Base-by-base conservation (phyloP, 2,797 vertebrate genomes). In the Sebastes dallii region DNA sequence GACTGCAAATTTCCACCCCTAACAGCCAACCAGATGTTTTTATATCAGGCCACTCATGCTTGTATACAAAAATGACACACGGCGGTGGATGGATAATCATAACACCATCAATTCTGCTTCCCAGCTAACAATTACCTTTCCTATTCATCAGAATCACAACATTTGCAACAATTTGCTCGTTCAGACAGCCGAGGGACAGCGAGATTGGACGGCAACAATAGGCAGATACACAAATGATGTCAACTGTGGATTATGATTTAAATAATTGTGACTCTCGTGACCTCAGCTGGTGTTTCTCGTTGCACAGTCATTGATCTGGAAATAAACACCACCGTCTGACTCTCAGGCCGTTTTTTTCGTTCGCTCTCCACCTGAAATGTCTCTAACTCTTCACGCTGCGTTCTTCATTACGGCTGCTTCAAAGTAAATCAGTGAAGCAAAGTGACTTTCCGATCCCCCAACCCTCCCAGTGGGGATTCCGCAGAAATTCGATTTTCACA, bases 391-490 rank as follows among this genome's bases (percentile, higher is more conserved):
- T 79, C 70, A 32, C 20, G 70, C 70, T 74, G 75, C 18, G 12
- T 78, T 77, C 70, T 58, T 82, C 65, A 75, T 86, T 75, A 78
- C 12, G 9, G 14, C 59, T 32, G 30, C 75, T 75, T 84, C 82
- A 82, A 70, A 85, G 69, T 69, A 79, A 87, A 83, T 71, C 87
- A 77, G 54, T 64, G 70, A 46, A 59, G 77, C 77, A 78, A 88
- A 86, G 69, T 74, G 86, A 79, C 85, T 88, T 78, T 80, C 67
- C 42, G 46, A 72, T 65, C 32, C 30, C 12, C 12, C 11, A 3
- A 52, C 55, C 16, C 69, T 78, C 36, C 82, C 68, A 5, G 50
- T 24, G 56, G 81, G 75, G 30, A 46, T 83, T 72, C 27, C 25
- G 39, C 72, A 80, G 50, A 86, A 83, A 82, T 84, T 13, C 30